Evolutionary conservation across 2,797 vertebrate species (phyloP).

Genomic region (Hyperoplus immaculatus): DNA sequence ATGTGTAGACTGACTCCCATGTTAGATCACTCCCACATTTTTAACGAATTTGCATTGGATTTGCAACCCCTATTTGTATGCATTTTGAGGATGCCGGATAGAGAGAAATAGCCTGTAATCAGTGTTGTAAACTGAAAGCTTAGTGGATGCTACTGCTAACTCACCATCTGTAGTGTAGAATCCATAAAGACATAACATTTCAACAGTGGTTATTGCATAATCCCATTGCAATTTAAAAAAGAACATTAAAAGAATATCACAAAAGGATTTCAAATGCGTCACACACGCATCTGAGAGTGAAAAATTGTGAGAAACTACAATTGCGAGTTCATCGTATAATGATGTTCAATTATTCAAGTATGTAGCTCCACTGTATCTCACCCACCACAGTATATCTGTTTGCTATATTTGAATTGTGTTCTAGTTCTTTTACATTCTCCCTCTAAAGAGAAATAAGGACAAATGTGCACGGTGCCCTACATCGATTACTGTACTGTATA

Average conservation of each 20-base stretch:
- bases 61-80: constrained; percentile 1
- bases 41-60: not conserved
- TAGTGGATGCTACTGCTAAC: constrained; percentile 7
- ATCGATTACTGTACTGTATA: constrained; percentile 51
- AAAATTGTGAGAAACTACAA: constrained; percentile 20
- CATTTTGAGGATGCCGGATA: not conserved
- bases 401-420: constrained; percentile 44
- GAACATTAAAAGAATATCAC: not conserved
- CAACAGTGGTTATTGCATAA: no score
- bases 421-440: not conserved
- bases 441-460: constrained; percentile 36
- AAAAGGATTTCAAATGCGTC: not conserved
- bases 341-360: constrained; percentile 53
- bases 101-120: not conserved
- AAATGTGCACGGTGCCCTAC: constrained; percentile 35
- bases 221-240: not conserved
- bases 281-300: constrained; percentile 43
- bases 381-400: constrained; percentile 11
- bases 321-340: constrained; percentile 47
- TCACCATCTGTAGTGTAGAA: not conserved
- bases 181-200: not conserved
- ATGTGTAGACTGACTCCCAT: not conserved
- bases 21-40: not conserved
- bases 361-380: constrained; percentile 6
- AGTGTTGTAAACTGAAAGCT: constrained; percentile 4